A percentile compares a stretch with the other conserved stretches of the same genome.
These are phyloP conservation scores for Agriotes lineatus DNA, from an alignment of 2,888 invertebrate species.

Conservation along the genomic window DNA sequence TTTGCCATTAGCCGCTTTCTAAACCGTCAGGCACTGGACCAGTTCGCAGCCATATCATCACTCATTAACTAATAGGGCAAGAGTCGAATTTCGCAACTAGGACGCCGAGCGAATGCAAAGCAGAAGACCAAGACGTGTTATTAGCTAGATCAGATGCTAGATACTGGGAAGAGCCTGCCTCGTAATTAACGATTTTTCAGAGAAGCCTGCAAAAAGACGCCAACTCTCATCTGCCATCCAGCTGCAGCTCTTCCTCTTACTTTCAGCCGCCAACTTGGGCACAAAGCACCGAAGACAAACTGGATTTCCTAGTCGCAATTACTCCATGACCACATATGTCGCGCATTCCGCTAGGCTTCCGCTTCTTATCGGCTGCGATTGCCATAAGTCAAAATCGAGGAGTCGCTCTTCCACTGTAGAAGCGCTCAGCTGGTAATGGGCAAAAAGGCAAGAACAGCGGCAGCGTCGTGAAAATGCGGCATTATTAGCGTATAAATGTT, in stretches of 20 bases:
- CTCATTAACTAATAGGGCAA: constrained; percentile 3
- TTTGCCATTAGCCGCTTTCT: too few species aligned
- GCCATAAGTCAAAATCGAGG: too few species aligned
- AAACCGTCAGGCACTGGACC: neutral
- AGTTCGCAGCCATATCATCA: neutral
- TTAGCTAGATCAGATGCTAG: constrained; percentile 7
- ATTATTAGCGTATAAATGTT: neutral
- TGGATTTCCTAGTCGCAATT: constrained; percentile 15
- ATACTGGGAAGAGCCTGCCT: too few species aligned
- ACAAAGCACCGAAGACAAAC: neutral
- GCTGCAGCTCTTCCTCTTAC: too few species aligned
- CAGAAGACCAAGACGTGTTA: constrained; percentile 5
- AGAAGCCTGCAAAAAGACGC: too few species aligned
- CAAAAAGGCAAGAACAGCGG: neutral
- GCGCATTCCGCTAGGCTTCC: neutral
- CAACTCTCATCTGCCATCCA: too few species aligned
- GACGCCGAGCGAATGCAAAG: neutral
- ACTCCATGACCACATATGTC: constrained; percentile 10
- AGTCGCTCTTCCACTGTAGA: too few species aligned
- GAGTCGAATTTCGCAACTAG: constrained; percentile 5
- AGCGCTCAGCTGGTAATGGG: too few species aligned
- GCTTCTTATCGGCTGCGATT: neutral
- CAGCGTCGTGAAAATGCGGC: neutral
- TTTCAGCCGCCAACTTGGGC: too few species aligned
- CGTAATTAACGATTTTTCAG: too few species aligned